A percentile compares a stretch with the other conserved stretches of the same genome.
Conservation (phyloP, 2,888 invertebrate genomes). For the Piscicola geometra region DNA sequence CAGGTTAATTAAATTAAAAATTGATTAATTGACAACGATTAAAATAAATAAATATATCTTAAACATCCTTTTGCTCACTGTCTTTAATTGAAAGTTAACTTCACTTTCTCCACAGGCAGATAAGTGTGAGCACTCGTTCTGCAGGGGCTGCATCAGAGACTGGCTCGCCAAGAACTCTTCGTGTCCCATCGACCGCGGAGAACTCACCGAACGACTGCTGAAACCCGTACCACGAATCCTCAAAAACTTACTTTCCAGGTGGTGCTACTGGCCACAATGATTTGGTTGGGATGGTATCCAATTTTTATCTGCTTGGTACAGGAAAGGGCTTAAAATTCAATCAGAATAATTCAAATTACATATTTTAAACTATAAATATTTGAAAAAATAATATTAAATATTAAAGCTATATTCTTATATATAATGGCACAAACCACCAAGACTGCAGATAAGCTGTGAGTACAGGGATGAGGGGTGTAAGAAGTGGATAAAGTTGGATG, state of each 20-base stretch:
- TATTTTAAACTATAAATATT: too few relatives aligned
- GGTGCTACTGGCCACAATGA: not conserved
- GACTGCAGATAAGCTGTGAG: not conserved
- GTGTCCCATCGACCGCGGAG: conserved; percentile 87
- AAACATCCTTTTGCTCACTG: too few relatives aligned
- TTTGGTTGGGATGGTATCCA: too few relatives aligned
- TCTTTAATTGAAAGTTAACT: too few relatives aligned
- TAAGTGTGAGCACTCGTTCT: conserved; percentile 92
- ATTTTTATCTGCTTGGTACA: not conserved
- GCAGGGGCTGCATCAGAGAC: conserved; percentile 82
- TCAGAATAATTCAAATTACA: not conserved
- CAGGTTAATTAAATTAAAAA: conserved; percentile 64
- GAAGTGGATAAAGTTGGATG: conserved; percentile 1
- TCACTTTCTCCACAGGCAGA: conserved; percentile 67
- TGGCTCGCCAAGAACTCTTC: conserved; percentile 90
- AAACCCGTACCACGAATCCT: conserved; percentile 87
- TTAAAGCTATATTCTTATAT: too few relatives aligned
- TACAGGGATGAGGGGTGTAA: not conserved
- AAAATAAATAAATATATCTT: too few relatives aligned
- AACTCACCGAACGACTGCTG: conserved; percentile 77
- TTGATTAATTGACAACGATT: too few relatives aligned
- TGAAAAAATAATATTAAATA: too few relatives aligned
- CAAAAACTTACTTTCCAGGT: conserved; percentile 73
- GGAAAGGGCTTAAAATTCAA: not conserved
- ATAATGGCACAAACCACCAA: too few relatives aligned